Conservation (phyloP, 2,113 vertebrate genomes). For the Callionymus lyra region DNA sequence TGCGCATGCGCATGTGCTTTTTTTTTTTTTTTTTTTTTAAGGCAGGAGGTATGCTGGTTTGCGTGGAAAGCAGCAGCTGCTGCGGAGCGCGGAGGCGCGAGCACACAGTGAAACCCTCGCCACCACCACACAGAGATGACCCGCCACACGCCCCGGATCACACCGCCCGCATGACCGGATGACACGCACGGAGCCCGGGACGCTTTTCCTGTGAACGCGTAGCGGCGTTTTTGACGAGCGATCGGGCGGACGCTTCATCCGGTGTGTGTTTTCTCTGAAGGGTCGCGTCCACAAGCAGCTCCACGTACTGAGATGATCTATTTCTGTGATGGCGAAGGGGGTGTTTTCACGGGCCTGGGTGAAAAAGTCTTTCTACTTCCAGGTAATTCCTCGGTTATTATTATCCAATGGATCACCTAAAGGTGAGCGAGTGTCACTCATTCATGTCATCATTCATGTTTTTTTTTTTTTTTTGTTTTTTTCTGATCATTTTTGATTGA, state of each 20-base stretch:
- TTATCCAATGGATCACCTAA: too few species aligned
- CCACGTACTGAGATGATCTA: constrained; percentile 76
- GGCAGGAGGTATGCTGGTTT: constrained; percentile 35
- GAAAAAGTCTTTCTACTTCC: constrained; percentile 77
- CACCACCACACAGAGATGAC: background rate
- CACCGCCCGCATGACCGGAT: background rate
- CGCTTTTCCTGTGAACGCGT: background rate
- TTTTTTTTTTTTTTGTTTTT: too few species aligned
- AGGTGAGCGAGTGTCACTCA: too few species aligned
- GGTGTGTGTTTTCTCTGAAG: constrained; percentile 20
- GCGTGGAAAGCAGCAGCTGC: constrained; percentile 32
- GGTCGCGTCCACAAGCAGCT: constrained; percentile 45
- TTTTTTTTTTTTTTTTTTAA: background rate
- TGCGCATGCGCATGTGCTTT: constrained; percentile 45
- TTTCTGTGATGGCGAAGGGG: constrained; percentile 86
- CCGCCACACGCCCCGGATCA: too few species aligned
- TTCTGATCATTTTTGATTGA: too few species aligned
- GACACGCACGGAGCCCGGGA: background rate
- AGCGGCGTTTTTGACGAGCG: background rate
- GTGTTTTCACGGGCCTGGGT: constrained; percentile 86
- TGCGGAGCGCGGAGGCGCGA: constrained; percentile 17
- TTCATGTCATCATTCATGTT: too few species aligned
- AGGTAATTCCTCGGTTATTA: constrained; percentile 65
- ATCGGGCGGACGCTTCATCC: constrained; percentile 5
- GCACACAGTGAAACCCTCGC: constrained; percentile 9